Percentiles rank a stretch among this genome's conserved stretches.
These are phyloP conservation scores for Drosophila littoralis DNA, from an alignment of 1,140 invertebrate species.

Conservation along the genomic window DNA sequence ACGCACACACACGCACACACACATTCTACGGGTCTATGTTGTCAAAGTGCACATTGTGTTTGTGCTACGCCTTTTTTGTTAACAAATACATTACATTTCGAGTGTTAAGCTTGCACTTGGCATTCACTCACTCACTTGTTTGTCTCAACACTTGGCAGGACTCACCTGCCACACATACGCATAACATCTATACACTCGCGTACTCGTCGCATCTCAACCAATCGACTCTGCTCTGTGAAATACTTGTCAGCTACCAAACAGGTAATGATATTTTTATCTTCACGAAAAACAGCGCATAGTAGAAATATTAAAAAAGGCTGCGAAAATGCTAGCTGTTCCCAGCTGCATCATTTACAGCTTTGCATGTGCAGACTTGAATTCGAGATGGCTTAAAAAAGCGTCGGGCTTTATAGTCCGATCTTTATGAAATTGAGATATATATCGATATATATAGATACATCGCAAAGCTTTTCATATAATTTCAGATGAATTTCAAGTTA, in stretches of 20 bases:
- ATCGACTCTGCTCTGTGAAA: constrained; percentile 1
- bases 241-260: constrained; percentile 25
- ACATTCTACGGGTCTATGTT: neutral
- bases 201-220: neutral
- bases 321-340: neutral
- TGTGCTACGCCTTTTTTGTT: constrained; percentile 34
- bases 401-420: no score
- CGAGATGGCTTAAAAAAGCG: neutral
- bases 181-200: neutral
- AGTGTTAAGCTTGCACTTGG: constrained; percentile 60
- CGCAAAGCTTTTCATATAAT: no score
- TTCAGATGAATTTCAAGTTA: no score
- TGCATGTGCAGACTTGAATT: neutral
- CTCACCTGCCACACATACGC: neutral
- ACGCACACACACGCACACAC: neutral
- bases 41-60: constrained; percentile 33
- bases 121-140: constrained; percentile 41
- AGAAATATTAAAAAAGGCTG: neutral
- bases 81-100: constrained; percentile 61
- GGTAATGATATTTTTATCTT: constrained; percentile 23
- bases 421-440: no score
- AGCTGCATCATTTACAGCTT: neutral
- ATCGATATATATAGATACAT: no score
- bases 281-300: neutral
- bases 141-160: constrained; percentile 43